Evolutionary conservation across 2,113 vertebrate genomes (phyloP), one percentile per base, ranked within the genome.

Genomic region (Tyto alba): DNA sequence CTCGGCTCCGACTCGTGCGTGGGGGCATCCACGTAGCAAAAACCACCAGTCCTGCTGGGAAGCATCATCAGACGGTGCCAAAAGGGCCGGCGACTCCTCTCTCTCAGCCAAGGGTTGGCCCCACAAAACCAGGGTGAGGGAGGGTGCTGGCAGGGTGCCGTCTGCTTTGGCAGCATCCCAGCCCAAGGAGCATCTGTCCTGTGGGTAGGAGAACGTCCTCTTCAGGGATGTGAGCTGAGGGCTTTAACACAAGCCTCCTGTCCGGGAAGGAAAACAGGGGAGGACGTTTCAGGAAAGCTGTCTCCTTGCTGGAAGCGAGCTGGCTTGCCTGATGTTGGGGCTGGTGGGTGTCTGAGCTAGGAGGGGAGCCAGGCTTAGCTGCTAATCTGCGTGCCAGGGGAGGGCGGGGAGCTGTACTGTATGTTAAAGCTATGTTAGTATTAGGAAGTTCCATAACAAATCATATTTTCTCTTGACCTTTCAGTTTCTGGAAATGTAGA

Each of bases 381-480:
- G 6, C 72, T 75, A 1, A 7, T 13, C 12, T 9, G n/a, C 9
- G 6, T 72, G 69, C 68, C 78, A 53, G 16, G 68, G 55, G 69
- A 53, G 64, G 80, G 63, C 9, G 13, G 55, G 75, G 76, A 90
- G 71, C 84, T 45, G 48, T 4, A 2, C 73, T n/a, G 30, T 62
- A 17, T 30, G 55, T 69, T 25, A 22, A n/a, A 88, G 63, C 47
- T n/a, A 1, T 55, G 76, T 84, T 92, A 81, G 67, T 36, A 25
- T 45, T 53, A 85, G 94, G 80, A 94, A 85, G 73, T 88, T 96
- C 85, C 84, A 60, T 67, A 72, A 85, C 76, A 96, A 92, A 89
- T 69, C 74, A 12, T 82, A 55, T 94, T 95, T 96, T 89, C 62
- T 97, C 93, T 82, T 85, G 93, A 85, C 93, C 85, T 96, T 97